Conservation (phyloP, 2,888 invertebrate species). For the Leucozona laternaria region DNA sequence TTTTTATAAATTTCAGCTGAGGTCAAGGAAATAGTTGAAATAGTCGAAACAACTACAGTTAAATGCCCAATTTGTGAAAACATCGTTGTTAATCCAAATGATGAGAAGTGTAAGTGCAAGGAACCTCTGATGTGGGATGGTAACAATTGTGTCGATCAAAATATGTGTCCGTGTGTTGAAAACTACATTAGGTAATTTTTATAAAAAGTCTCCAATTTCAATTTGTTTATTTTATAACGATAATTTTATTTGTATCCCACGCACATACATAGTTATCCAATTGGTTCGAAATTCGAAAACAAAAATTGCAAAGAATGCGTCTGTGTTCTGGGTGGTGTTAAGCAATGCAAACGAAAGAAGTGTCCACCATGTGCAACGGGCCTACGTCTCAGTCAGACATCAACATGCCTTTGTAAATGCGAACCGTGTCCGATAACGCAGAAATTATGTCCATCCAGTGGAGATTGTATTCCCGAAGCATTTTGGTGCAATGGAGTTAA, state of each 20-base stretch:
- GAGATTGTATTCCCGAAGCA: conserved; percentile 88
- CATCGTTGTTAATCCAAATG: conserved; percentile 59
- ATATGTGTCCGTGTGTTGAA: conserved; percentile 91
- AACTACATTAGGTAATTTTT: conserved; percentile 85
- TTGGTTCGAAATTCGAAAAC: conserved; percentile 89
- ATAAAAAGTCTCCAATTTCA: background rate
- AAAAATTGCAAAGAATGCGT: conserved; percentile 91
- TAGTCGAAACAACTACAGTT: conserved; percentile 69
- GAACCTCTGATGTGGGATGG: conserved; percentile 89
- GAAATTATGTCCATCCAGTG: conserved; percentile 89
- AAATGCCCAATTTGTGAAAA: conserved; percentile 86
- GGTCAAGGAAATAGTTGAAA: conserved; percentile 77
- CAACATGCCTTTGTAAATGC: conserved; percentile 89
- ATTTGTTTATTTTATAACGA: background rate
- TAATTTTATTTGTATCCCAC: background rate
- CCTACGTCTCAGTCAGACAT: conserved; percentile 86
- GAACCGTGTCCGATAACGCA: conserved; percentile 88
- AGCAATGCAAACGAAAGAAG: conserved; percentile 88
- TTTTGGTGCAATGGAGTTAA: conserved; percentile 92
- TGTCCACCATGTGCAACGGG: conserved; percentile 87
- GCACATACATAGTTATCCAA: no score
- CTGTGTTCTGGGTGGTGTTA: conserved; percentile 90
- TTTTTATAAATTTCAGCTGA: conserved; percentile 78
- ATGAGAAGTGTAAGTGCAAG: conserved; percentile 85
- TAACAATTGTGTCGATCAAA: conserved; percentile 87